These are phyloP conservation scores for Enteromius trimaculatus DNA, from an alignment of 2,797 vertebrate species.

Conservation along the genomic window DNA sequence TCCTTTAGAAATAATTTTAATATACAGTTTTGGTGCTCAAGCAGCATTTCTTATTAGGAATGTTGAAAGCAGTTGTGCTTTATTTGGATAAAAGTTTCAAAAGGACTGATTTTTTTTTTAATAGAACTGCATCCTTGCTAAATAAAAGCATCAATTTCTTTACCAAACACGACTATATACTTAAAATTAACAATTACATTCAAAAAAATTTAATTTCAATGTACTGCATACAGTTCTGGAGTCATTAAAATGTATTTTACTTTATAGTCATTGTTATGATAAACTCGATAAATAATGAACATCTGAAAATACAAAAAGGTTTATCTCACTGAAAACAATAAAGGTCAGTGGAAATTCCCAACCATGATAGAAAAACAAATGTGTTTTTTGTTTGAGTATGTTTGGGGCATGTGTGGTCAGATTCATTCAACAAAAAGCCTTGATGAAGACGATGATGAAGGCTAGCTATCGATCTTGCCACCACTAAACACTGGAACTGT, in stretches of 20 bases:
- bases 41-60: neutral
- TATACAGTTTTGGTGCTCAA: neutral
- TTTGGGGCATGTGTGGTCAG: conserved; percentile 5
- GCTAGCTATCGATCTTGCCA: conserved; percentile 21
- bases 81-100: neutral
- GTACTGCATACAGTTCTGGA: neutral
- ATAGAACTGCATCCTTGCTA: neutral
- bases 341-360: neutral
- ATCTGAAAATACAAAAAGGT: neutral
- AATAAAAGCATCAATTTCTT: neutral
- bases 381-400: neutral
- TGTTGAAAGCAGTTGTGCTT: neutral
- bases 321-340: conserved; percentile 1
- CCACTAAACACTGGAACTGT: conserved; percentile 21
- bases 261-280: neutral
- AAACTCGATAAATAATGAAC: neutral
- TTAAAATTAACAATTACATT: neutral
- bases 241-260: conserved; percentile 27
- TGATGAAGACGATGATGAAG: conserved; percentile 27
- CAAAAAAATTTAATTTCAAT: neutral
- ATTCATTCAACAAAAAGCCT: conserved; percentile 23
- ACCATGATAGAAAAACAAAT: neutral
- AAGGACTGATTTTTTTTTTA: too few relatives aligned
- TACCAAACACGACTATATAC: neutral
- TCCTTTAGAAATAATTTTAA: neutral